phyloP scores from a whole-genome alignment of 2,797 vertebrate species.

The Phrynocephalus guinanensis region DNA sequence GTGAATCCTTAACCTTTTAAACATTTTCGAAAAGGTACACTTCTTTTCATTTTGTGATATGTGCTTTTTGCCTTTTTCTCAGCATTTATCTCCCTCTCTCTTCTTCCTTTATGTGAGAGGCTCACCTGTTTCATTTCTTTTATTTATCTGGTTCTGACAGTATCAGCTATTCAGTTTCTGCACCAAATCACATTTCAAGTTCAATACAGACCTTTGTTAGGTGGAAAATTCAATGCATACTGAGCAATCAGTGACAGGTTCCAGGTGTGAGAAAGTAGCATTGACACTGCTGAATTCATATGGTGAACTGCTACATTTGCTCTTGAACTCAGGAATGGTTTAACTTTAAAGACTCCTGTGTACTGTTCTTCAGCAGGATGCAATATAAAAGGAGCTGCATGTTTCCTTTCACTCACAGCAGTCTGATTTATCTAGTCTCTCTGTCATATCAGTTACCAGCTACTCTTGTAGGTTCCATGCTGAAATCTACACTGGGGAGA shows the following conservation, averaged over 20 bases:
- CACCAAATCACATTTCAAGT: neutral
- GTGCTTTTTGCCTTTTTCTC: too few species aligned
- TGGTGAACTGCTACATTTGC: neutral
- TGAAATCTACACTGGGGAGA: neutral
- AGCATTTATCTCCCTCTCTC: neutral
- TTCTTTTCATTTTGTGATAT: neutral
- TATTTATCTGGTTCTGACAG: neutral
- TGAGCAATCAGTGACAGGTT: neutral
- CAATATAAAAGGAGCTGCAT: neutral
- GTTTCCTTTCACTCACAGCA: constrained; percentile 8
- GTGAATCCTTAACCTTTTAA: neutral
- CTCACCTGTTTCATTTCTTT: neutral
- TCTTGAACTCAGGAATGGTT: neutral
- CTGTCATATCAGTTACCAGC: neutral
- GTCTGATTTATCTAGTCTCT: neutral
- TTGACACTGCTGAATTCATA: neutral
- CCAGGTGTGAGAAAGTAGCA: neutral
- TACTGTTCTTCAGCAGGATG: neutral
- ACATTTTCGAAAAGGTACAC: neutral
- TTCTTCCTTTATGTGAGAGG: neutral
- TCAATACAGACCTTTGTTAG: neutral
- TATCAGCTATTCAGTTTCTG: neutral
- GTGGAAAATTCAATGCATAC: neutral
- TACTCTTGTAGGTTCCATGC: neutral
- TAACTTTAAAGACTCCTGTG: constrained; percentile 1